Evolutionary conservation across 2,113 vertebrate genomes (phyloP), one percentile per base, ranked within the genome.

Genomic region (Leiothrix lutea): DNA sequence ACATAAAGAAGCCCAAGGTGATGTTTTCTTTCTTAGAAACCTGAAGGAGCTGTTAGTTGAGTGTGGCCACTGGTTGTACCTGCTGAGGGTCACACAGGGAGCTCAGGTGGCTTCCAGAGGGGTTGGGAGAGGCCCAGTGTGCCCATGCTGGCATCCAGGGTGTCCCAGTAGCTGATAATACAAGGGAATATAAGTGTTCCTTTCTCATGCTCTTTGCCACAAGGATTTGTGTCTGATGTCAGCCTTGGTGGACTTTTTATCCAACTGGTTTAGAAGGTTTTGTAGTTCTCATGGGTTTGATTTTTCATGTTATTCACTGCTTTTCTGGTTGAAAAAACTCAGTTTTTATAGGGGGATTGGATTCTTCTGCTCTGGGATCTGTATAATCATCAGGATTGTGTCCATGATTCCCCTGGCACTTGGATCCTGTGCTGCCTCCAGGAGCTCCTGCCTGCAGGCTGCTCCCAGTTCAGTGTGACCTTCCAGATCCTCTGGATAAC

Each of bases 51-150:
- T 60, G 40, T 51, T 51, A 7, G 25, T 14, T 20, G 18, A 58
- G 12, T 4, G 15, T 36, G 28, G 12, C 8, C 0, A 0, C 35
- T 23, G 40, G 15, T 17, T 1, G 11, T 36, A 1, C 51, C 26
- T 84, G 54, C 40, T 53, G 56, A 66, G 35, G 14, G 48, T 58
- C 48, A 12, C 70, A 58, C 0, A 6, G 33, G 53, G 61, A 58
- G 36, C 58, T 40, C 5, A 18, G 36, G 57, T 57, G 71, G 18
- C 51, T 44, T 74, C 51, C 19, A 12, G 42, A 53, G 15, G 33
- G 11, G 2, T 13, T 87, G 85, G 24, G 40, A 20, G 60, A 23
- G 36, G 25, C 29, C 9, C 40, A 5, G 20, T 3, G 33, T 72
- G 17, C 33, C 74, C 3, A 0, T 26, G 25, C 18, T 69, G 78